Conservation (phyloP, 2,888 invertebrate genomes). For the Eilema sororculum region DNA sequence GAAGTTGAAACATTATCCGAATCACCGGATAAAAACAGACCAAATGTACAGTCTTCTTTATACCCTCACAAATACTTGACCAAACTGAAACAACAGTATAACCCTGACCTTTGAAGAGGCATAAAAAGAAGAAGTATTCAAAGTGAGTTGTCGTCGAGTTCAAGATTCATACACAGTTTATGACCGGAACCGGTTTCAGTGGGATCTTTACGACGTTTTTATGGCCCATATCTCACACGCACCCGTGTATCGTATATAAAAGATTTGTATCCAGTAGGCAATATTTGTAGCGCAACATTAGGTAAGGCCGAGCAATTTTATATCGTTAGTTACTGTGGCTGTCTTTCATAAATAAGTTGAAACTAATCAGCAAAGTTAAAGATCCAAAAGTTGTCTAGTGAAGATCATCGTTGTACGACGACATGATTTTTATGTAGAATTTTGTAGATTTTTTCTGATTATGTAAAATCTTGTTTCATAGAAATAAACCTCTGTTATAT, state of each 20-base stretch:
- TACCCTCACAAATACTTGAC: neutral
- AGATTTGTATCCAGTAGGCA: constrained; percentile 19
- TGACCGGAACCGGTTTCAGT: constrained; percentile 33
- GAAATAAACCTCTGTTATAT: too few species aligned
- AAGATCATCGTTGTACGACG: neutral
- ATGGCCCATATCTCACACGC: constrained; percentile 50
- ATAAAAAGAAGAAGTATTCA: constrained; percentile 44
- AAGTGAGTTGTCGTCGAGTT: constrained; percentile 31
- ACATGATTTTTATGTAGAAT: too few species aligned
- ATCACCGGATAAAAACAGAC: neutral
- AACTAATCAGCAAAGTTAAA: neutral
- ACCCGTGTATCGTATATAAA: constrained; percentile 42
- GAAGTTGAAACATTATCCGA: neutral
- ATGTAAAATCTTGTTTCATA: too few species aligned
- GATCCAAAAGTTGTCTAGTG: neutral
- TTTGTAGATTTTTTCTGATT: too few species aligned
- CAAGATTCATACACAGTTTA: constrained; percentile 48
- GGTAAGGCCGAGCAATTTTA: neutral
- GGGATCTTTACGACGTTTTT: constrained; percentile 48
- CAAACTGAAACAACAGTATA: constrained; percentile 19
- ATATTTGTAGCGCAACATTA: constrained; percentile 14
- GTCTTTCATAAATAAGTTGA: neutral
- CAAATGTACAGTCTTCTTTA: neutral
- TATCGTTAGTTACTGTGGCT: neutral
- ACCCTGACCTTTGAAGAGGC: constrained; percentile 31